phyloP scores from a whole-genome alignment of 2,113 vertebrate species.

The Otus sunia region DNA sequence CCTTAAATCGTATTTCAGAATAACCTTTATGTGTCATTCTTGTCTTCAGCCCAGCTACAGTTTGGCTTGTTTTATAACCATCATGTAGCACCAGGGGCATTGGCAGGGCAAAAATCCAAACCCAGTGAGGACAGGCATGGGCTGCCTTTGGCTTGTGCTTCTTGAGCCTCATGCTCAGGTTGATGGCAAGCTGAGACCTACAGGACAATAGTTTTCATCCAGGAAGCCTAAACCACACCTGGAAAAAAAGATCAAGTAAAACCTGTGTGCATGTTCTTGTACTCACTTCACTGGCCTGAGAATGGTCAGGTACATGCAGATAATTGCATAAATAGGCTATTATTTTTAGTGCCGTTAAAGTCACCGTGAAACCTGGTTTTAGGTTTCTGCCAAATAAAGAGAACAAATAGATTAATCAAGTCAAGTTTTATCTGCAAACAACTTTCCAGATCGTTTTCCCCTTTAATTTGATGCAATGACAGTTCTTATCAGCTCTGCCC shows the following conservation, averaged over 20 bases:
- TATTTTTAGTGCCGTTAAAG: constrained; percentile 31
- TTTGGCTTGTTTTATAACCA: neutral
- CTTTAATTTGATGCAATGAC: constrained; percentile 29
- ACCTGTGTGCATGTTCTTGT: neutral
- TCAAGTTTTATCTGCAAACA: constrained; percentile 36
- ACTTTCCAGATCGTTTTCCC: constrained; percentile 36
- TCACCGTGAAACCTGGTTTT: neutral
- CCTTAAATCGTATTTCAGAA: neutral
- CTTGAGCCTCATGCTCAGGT: neutral
- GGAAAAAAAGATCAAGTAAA: neutral
- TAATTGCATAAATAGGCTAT: constrained; percentile 27
- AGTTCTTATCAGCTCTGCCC: constrained; percentile 31
- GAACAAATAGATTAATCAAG: constrained; percentile 45
- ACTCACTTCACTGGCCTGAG: neutral
- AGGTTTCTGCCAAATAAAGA: constrained; percentile 23
- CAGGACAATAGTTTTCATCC: neutral
- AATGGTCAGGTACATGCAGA: neutral
- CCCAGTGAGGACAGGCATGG: neutral
- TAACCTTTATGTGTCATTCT: accelerated
- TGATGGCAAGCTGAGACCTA: neutral
- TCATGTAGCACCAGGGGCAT: neutral
- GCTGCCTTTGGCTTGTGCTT: neutral
- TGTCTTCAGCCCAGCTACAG: neutral
- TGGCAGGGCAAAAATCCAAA: neutral
- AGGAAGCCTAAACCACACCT: neutral